These are phyloP conservation scores for Ptilonorhynchus violaceus DNA, from an alignment of 2,113 vertebrate species.

Conservation along the genomic window DNA sequence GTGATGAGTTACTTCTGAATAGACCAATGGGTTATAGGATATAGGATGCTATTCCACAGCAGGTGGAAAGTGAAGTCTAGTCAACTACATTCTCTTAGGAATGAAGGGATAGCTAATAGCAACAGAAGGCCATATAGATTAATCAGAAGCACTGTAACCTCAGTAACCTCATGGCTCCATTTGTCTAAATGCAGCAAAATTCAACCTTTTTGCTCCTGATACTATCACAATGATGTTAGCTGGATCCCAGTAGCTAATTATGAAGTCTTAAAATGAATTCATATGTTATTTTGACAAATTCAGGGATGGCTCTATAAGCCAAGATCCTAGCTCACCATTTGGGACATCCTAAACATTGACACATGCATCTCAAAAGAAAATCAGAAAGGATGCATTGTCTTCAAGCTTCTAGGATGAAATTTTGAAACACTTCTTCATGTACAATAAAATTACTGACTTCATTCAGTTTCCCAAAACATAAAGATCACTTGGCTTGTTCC, in stretches of 20 bases:
- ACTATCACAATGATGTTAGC: background rate
- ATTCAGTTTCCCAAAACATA: background rate
- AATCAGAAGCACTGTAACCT: background rate
- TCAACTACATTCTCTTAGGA: background rate
- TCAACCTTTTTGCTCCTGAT: background rate
- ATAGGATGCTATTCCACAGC: background rate
- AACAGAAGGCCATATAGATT: background rate
- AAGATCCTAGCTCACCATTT: background rate
- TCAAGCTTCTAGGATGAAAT: background rate
- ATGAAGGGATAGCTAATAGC: background rate
- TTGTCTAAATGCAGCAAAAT: background rate
- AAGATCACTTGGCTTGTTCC: background rate
- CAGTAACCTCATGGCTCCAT: background rate
- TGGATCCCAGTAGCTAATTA: background rate
- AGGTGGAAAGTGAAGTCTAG: background rate
- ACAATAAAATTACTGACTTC: background rate
- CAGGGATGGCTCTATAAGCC: background rate
- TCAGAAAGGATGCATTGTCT: background rate
- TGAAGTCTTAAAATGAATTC: background rate
- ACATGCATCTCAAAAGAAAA: background rate
- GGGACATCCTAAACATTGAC: background rate
- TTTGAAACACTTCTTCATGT: background rate
- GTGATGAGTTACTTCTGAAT: background rate
- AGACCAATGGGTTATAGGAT: background rate
- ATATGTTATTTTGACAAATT: background rate